Base-by-base conservation (phyloP, 1,140 invertebrate genomes). In the Agrypnia vestita region DNA sequence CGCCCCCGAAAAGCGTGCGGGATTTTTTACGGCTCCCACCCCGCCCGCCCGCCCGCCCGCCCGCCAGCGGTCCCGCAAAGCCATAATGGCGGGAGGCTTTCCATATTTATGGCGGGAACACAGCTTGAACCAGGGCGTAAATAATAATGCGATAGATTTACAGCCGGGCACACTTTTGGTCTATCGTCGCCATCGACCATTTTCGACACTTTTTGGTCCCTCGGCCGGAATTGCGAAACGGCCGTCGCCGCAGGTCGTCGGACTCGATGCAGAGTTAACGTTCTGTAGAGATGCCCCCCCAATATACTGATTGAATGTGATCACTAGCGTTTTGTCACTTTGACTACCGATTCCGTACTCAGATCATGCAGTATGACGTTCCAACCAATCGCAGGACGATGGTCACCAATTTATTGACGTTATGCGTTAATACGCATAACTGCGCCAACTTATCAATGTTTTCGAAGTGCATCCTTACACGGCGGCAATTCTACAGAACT, bases 61-160 rank as follows among this genome's bases (percentile, higher is more conserved):
- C 69, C 13, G 13, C 10, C 9, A 49, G 71, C 71, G 71, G 71
- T 56, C 51, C 25, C 53, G 56, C 71, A 74, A 74, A 74, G 71
- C 76, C 62, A 44, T 78, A 78, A 71, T 71, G 64, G 61, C 67
- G 61, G 55, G 47, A 67, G 71, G 80, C 80, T 81, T 76, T 79
- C 73, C 77, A 79, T 79, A 82, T 82, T 82, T 82, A 82, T 77
- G 77, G 77, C 80, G 53, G 25, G 71, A 76, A 47, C 80, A 69
- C 80, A 82, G 80, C 80, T 82, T 82, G 80, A 82, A 64, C 77
- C 77, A 44, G 73, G 64, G 78, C 78, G 80, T 82, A 82, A 82
- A 82, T 79, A 82, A 79, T 82, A 76, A 79, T 78, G 69, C 80
- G 77, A 76, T 79, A 79, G 80, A 79, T 79, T 82, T 82, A 82